Base-by-base conservation (phyloP, 2,797 vertebrate genomes). In the Enoplosus armatus region DNA sequence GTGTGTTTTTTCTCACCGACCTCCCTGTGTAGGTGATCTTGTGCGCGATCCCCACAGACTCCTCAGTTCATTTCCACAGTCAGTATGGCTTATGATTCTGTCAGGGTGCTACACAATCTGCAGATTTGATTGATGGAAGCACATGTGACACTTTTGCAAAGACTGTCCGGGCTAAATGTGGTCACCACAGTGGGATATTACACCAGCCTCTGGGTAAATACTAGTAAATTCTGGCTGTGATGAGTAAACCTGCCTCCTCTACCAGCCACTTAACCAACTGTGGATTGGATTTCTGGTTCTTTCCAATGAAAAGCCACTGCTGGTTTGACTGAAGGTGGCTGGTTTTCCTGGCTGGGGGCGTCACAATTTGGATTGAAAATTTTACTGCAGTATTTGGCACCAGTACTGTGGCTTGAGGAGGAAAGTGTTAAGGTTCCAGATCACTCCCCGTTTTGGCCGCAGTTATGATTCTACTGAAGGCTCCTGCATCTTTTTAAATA, bases 111-210 rank as follows among this genome's bases (percentile, higher is more conserved):
- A 1, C 66, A 6, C 39, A 54, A 26, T 22, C 71, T 41, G 70
- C 74, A n/a, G 75, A 22, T 75, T 72, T 89, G 87, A 90, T 83
- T 88, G 90, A 91, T 53, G 58, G 64, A 10, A 85, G 31, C 88
- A 87, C 74, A 83, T 88, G 90, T 41, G 61, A 64, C 45, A 11
- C 54, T 41, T 50, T 8, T 3, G 15, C 33, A 33, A 24, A 47
- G 60, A 35, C 47, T 6, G 27, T 33, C 39, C 0, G 33, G 63
- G 79, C 80, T 80, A 75, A 83, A 83, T 75, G 80, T 15, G 56
- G 45, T 72, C 53, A 41, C 29, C 35, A 33, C 72, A 61, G 54
- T 62, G 56, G 48, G 56, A 63, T 35, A 26, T 54, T 66, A 43
- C 53, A 63, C 53, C 48, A 66, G 47, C 53, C 65, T 47, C 12